Evolutionary conservation across 2,888 invertebrate species (phyloP), one percentile per base, ranked within the genome.

Genomic region (Dryocosmus kuriphilus): DNA sequence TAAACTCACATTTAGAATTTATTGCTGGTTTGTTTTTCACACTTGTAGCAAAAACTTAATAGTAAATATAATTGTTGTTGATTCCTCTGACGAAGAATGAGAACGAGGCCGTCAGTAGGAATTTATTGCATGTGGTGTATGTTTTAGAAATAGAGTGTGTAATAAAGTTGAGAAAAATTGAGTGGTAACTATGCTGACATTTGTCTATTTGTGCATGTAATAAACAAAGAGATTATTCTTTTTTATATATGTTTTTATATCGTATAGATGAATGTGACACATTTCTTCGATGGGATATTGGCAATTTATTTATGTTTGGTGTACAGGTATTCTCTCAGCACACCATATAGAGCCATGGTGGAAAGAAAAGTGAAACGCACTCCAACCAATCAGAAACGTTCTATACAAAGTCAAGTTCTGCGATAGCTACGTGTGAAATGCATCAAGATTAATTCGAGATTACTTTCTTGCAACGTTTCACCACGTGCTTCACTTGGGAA

Each of bases 291-390:
- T 71, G 30, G 30, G 30, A n/a, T 71, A 51, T 51, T 51, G n/a
- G n/a, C 2, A 51, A 51, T 51, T 71, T 32, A 71, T 71, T 71
- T 51, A 71, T 46, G 30, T 46, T 46, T 30, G 19, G n/a, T 32
- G 35, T 71, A n/a, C 71, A n/a, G n/a, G n/a, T n/a, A n/a, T n/a
- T 71, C 51, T 71, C 71, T 27, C 51, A 30, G 46, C 51, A 46
- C n/a, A 71, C 71, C 71, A 71, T 71, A 67, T 46, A 67, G 46
- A 67, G 67, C 8, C 67, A 46, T 67, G 41, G 46, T 67, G 41
- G 24, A 71, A 71, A 71, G 71, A 71, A 71, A 71, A 71, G 71
- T 71, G 71, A 71, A 71, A 71, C 71, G 71, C 71, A 71, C 46
- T 19, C 8, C 30, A 51, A n/a, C 71, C 71, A 71, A 71, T 71